Evolutionary conservation across 2,797 vertebrate species (phyloP).

Genomic region (Pagetopsis macropterus): DNA sequence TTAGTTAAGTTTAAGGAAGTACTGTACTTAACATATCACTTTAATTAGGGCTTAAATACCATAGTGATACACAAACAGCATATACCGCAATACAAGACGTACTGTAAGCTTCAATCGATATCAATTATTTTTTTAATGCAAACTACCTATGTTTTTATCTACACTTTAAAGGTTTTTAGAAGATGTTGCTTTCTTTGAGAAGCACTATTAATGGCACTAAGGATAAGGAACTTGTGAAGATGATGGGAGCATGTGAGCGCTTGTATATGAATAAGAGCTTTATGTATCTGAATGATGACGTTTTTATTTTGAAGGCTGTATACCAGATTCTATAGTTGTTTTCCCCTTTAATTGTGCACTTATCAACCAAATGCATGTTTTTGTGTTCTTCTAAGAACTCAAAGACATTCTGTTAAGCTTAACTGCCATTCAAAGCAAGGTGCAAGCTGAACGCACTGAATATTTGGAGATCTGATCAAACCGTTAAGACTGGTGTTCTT

Average conservation of each 20-base stretch:
- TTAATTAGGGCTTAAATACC: slow-evolving; percentile 58
- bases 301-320: slow-evolving; percentile 39
- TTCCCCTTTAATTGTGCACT: slow-evolving; percentile 54
- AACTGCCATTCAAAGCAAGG: slow-evolving; percentile 24
- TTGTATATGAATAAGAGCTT: slow-evolving; percentile 59
- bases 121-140: slow-evolving; percentile 61
- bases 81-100: slow-evolving; percentile 65
- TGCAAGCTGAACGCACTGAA: slow-evolving; percentile 13
- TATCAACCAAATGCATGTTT: slow-evolving; percentile 54
- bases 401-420: slow-evolving; percentile 24
- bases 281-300: slow-evolving; percentile 52
- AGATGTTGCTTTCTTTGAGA: slow-evolving; percentile 44
- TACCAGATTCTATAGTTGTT: slow-evolving; percentile 39
- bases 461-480: slow-evolving; percentile 27
- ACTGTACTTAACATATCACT: slow-evolving; percentile 67
- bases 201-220: slow-evolving; percentile 52
- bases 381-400: slow-evolving; percentile 20
- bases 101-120: slow-evolving; percentile 65
- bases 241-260: slow-evolving; percentile 67
- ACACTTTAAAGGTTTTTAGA: slow-evolving; percentile 59
- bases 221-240: slow-evolving; percentile 43
- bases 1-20: slow-evolving; percentile 45
- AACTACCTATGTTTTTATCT: slow-evolving; percentile 65
- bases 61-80: slow-evolving; percentile 33
- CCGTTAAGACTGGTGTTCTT: slow-evolving; percentile 25